Base-by-base conservation (phyloP, 2,888 invertebrate genomes). In the Erannis defoliaria region DNA sequence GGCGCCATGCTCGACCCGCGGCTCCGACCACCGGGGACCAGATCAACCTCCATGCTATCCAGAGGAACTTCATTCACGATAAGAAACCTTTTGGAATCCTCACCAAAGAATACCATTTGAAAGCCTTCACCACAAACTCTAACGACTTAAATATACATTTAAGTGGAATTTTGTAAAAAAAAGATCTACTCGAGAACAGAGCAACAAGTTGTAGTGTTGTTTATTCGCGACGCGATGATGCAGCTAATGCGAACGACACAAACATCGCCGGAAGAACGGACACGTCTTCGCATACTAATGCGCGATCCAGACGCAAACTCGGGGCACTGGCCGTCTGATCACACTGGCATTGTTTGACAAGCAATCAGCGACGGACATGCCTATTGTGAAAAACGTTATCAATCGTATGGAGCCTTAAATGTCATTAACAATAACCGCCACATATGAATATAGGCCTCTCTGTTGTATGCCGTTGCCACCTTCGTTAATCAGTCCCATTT, bases 1-100 rank as follows among this genome's bases (percentile, higher is more conserved):
- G 91, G 90, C 85, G 85, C 71, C 77, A 1, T 9, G 5, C 26
- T n/a, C 37, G 29, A 54, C 19, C 43, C 45, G 43, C 23, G 16
- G 16, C 33, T 31, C 33, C 0, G 37, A 53, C 48, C 53, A 16
- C 40, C 26, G 18, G 21, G 42, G 18, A 31, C 19, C 19, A 26
- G 16, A 6, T 38, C 48, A 18, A 10, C 10, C 5, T 31, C 46
- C 46, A 19, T 46, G 31, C 3, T 33, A 38, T 18, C 18, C 5
- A 38, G 10, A 38, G 10, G 10, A 38, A 18, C 18, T 10, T 38
- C 18, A 19, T 9, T 38, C 10, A 19, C 18, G 2, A 2, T 18
- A 38, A 38, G 0, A n/a, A n/a, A 12, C n/a, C n/a, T 35, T 35
- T 35, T 35, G n/a, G 35, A 35, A 14, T 35, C 14, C n/a, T 35